Evolutionary conservation across 1,140 invertebrate genomes (phyloP), one percentile per base, ranked within the genome.

Genomic region (Sitobion miscanthi): DNA sequence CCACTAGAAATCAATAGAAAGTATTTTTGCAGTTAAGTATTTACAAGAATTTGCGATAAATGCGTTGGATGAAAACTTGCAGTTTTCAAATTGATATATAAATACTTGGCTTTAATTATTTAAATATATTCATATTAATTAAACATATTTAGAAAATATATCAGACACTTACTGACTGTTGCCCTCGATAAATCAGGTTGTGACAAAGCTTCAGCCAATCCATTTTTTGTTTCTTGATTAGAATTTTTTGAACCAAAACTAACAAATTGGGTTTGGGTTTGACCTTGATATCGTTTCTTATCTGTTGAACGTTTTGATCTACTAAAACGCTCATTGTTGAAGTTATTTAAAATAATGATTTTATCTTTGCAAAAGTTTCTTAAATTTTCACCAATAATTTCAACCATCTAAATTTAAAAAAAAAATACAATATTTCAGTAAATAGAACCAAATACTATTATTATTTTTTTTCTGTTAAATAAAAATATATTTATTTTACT

Each of bases 221-320:
- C 97, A 49, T 96, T 96, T 94, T 96, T 95, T 94, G 96, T 96
- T 38, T 95, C 96, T 52, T 95, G 94, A 21, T 93, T 94, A 7
- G 95, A 95, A 38, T 83, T 45, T 49, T 83, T 77, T 35, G 91
- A 82, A 21, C 95, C 96, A 94, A 97, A 96, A 94, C 96, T 97
- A 93, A 98, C 95, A 95, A 97, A 98, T 94, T 98, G 97, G 17
- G 97, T 97, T 94, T 98, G 97, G 0, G 97, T 98, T 95, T 98
- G 97, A 49, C 97, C 97, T 83, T 97, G 92, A 17, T 83, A 92
- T 38, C 91, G 62, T 92, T 92, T 92, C 25, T 52, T 82, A 6
- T 83, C 77, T 25, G 21, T 92, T 42, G 91, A 47, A 30, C 91
- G 62, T 83, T 92, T 92, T 52, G 91, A 92, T 92, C 91, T 92